A percentile compares a stretch with the other conserved stretches of the same genome.
Conservation (phyloP, 2,888 invertebrate species). For the Drosophila barbarae region DNA sequence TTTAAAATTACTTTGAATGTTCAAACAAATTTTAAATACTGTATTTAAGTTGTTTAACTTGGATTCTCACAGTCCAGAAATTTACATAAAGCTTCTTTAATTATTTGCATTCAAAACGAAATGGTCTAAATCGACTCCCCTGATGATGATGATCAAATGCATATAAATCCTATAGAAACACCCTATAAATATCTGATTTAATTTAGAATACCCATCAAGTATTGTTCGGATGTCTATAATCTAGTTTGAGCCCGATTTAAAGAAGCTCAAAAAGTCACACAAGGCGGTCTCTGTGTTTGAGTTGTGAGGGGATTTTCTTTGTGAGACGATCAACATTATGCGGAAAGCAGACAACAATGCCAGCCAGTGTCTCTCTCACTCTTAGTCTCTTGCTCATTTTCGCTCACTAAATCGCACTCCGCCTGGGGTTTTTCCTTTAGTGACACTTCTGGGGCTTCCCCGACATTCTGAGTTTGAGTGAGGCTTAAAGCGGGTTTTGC, state of each 20-base stretch:
- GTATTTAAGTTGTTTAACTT: background rate
- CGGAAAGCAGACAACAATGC: conserved; percentile 29
- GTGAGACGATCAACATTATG: conserved; percentile 18
- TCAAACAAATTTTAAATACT: no score
- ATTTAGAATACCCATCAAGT: background rate
- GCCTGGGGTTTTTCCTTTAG: conserved; percentile 23
- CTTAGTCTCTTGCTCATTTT: conserved; percentile 9
- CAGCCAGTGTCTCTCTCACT: conserved; percentile 14
- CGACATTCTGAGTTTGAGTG: conserved; percentile 39
- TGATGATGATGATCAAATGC: background rate
- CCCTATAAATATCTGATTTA: background rate
- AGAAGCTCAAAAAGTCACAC: conserved; percentile 16
- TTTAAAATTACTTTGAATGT: no score
- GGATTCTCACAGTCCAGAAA: no score
- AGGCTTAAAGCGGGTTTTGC: conserved; percentile 47
- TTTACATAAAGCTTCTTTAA: background rate
- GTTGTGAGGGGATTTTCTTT: conserved; percentile 18
- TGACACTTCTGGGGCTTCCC: conserved; percentile 59
- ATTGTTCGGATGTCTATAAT: background rate
- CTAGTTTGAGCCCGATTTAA: conserved; percentile 7
- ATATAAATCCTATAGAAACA: background rate
- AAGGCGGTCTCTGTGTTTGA: conserved; percentile 16
- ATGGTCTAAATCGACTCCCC: background rate
- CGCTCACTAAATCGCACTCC: conserved; percentile 6
- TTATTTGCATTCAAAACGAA: background rate